Evolutionary conservation across 2,113 vertebrate genomes (phyloP).

Genomic region (Micromys minutus): DNA sequence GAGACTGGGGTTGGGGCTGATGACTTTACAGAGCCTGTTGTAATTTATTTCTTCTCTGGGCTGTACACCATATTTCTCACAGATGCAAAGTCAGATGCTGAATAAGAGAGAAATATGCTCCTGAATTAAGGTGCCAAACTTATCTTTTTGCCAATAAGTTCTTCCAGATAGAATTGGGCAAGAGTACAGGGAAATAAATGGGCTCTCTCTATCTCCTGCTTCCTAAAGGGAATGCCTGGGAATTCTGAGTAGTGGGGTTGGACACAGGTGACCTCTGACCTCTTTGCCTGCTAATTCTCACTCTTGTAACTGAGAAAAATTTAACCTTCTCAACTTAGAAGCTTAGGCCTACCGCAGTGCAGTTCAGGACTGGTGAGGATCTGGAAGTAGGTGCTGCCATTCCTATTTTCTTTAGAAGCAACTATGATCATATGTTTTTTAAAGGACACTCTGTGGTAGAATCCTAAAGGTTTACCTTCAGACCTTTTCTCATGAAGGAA

Average conservation of each 20-base stretch:
- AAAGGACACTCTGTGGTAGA: background rate
- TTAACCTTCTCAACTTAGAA: background rate
- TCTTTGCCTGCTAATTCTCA: background rate
- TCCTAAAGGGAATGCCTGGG: background rate
- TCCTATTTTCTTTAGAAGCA: slow-evolving; percentile 21
- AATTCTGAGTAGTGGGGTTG: background rate
- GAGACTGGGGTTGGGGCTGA: background rate
- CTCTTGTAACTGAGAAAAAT: background rate
- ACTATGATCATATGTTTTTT: background rate
- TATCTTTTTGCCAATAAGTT: slow-evolving; percentile 53
- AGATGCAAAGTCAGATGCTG: slow-evolving; percentile 70
- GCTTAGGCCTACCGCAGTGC: background rate
- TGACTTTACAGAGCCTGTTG: background rate
- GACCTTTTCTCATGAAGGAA: background rate
- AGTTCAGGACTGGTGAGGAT: background rate
- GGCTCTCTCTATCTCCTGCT: background rate
- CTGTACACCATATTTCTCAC: slow-evolving; percentile 64
- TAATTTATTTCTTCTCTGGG: slow-evolving; percentile 64
- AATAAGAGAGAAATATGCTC: slow-evolving; percentile 67
- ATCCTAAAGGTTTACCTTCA: background rate
- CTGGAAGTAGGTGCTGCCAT: background rate
- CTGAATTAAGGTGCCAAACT: slow-evolving; percentile 57
- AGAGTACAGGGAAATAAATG: background rate
- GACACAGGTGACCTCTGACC: background rate
- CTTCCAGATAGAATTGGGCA: slow-evolving; percentile 23